These are phyloP conservation scores for Luperina nickerlii DNA, from an alignment of 2,888 invertebrate genomes.

Conservation along the genomic window DNA sequence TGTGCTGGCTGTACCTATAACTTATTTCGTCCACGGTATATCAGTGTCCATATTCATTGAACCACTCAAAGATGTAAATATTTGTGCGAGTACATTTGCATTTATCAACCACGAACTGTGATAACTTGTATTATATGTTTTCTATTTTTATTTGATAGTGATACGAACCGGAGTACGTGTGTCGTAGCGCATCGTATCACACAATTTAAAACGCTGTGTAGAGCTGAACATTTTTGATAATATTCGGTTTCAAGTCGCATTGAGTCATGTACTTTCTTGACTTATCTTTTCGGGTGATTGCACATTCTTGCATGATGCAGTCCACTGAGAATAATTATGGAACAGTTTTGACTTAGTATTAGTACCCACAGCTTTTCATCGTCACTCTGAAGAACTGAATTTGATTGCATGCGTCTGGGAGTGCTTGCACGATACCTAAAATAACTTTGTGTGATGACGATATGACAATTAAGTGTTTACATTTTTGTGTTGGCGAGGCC, in stretches of 20 bases:
- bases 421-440: not conserved
- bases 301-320: constrained; percentile 6
- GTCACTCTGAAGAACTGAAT: constrained; percentile 1
- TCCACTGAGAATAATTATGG: constrained; percentile 10
- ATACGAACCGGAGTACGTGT: not conserved
- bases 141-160: constrained; percentile 41
- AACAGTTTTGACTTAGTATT: not conserved
- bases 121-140: constrained; percentile 35
- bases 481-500: not conserved
- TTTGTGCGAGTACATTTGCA: constrained; percentile 39
- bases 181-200: constrained; percentile 11
- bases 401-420: too few relatives aligned
- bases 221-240: constrained; percentile 7
- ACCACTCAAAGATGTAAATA: constrained; percentile 50
- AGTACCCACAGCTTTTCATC: not conserved
- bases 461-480: not conserved
- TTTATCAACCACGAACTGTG: constrained; percentile 53
- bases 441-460: not conserved
- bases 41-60: constrained; percentile 37
- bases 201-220: constrained; percentile 21
- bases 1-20: not conserved
- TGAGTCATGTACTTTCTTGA: constrained; percentile 11
- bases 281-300: constrained; percentile 24
- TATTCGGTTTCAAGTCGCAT: constrained; percentile 17
- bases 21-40: constrained; percentile 14